These are phyloP conservation scores for Nymphalis urticae DNA, from an alignment of 2,888 invertebrate species.

Conservation along the genomic window DNA sequence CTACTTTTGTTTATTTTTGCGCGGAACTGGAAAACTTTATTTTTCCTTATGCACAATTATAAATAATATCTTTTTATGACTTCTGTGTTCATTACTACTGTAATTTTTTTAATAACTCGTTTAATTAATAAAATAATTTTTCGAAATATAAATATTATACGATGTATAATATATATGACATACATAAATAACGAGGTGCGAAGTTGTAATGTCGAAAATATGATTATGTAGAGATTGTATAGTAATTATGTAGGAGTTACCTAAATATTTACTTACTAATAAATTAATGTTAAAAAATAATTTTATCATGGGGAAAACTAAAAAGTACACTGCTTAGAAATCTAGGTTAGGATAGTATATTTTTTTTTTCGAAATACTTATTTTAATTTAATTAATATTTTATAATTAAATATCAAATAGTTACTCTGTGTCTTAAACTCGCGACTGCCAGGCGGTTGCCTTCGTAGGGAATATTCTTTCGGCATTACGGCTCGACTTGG, in stretches of 20 bases:
- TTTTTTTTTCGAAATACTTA: neutral
- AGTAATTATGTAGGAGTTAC: neutral
- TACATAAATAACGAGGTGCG: neutral
- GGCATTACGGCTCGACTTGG: conserved; percentile 43
- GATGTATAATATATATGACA: neutral
- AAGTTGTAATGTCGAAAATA: neutral
- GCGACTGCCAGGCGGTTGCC: conserved; percentile 44
- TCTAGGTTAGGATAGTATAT: neutral
- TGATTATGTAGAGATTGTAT: conserved; percentile 1
- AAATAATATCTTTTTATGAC: conserved; percentile 18
- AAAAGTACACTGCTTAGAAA: neutral
- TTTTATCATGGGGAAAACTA: neutral
- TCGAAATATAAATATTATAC: neutral
- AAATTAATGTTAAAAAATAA: neutral
- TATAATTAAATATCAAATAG: conserved; percentile 25
- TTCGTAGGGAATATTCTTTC: conserved; percentile 46
- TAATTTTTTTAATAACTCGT: neutral
- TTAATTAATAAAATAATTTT: neutral
- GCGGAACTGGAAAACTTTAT: conserved; percentile 34
- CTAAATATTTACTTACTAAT: neutral
- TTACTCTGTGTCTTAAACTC: conserved; percentile 44
- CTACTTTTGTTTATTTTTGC: conserved; percentile 34
- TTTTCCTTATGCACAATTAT: conserved; percentile 28
- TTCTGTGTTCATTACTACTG: conserved; percentile 4
- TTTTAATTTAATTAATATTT: conserved; percentile 8